A percentile compares a stretch with the other conserved stretches of the same genome.
phyloP scores from a whole-genome alignment of 35 echinoderm and acorn worm species.

The Eucidaris tribuloides region DNA sequence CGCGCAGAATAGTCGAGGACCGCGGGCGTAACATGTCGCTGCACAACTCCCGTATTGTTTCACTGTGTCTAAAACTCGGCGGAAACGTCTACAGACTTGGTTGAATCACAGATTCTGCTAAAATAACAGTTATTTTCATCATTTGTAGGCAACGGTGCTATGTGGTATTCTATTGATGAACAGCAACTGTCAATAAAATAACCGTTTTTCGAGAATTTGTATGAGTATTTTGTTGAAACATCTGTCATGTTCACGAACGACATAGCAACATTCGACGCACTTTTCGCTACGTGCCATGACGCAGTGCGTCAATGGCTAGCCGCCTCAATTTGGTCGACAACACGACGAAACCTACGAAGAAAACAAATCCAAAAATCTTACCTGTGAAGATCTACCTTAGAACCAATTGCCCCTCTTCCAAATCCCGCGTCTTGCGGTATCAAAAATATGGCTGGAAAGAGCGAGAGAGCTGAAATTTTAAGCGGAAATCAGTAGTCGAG shows the following conservation, averaged over 20 bases:
- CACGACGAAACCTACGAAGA: too few relatives aligned
- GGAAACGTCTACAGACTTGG: too few relatives aligned
- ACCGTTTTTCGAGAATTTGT: not conserved
- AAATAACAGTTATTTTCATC: too few relatives aligned
- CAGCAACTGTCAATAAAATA: too few relatives aligned
- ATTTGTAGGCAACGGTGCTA: too few relatives aligned
- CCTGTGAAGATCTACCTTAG: not conserved
- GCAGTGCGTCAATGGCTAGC: slow-evolving; percentile 28
- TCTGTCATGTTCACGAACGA: slow-evolving; percentile 22
- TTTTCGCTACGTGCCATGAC: slow-evolving; percentile 31
- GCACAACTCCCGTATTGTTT: slow-evolving; percentile 21
- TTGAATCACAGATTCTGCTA: too few relatives aligned
- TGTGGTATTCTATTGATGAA: too few relatives aligned
- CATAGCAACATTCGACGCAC: slow-evolving; percentile 28
- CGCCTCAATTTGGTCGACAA: slow-evolving; percentile 25
- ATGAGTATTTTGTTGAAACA: slow-evolving; percentile 20
- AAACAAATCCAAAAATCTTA: not conserved
- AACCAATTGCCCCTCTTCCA: not conserved
- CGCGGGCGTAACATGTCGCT: too few relatives aligned
- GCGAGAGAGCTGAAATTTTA: not conserved
- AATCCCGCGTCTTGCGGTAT: not conserved
- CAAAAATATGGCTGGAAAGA: not conserved
- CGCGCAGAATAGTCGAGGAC: too few relatives aligned
- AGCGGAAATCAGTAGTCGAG: slow-evolving; percentile 17
- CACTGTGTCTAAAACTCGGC: slow-evolving; percentile 12